These are phyloP conservation scores for Nemopilema nomurai DNA, from an alignment of 30 jellyfish, hydroid and myxozoan species.

Conservation along the genomic window DNA sequence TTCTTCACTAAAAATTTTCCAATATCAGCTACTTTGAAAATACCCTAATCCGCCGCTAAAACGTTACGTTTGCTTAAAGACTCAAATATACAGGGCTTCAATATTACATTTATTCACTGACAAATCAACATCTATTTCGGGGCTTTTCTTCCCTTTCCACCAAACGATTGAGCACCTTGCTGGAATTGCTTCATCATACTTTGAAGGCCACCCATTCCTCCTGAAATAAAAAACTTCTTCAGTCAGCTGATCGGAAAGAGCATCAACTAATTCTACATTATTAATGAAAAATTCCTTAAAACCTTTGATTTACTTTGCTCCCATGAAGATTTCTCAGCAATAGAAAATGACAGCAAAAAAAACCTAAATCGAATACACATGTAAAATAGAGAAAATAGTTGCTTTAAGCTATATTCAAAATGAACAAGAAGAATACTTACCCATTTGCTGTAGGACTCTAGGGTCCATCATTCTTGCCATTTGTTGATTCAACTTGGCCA, in stretches of 20 bases:
- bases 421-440: constrained; percentile 30
- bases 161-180: constrained; percentile 89
- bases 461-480: constrained; percentile 99
- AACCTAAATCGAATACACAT: too few relatives aligned
- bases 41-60: background rate
- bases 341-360: too few relatives aligned
- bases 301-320: too few relatives aligned
- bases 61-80: background rate
- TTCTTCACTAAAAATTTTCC: background rate
- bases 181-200: constrained; percentile 95
- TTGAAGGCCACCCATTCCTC: constrained; percentile 99
- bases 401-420: background rate
- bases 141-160: constrained; percentile 69
- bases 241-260: background rate
- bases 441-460: constrained; percentile 95
- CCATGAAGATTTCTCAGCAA: too few relatives aligned
- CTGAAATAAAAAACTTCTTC: constrained; percentile 26
- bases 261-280: too few relatives aligned
- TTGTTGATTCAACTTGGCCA: constrained; percentile 95
- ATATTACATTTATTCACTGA: background rate
- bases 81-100: background rate
- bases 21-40: background rate
- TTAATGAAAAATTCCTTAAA: background rate
- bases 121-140: constrained; percentile 11
- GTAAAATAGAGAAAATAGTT: too few relatives aligned